phyloP scores from a whole-genome alignment of 1,140 invertebrate genomes.

The Bursaphelenchus mucronatus region DNA sequence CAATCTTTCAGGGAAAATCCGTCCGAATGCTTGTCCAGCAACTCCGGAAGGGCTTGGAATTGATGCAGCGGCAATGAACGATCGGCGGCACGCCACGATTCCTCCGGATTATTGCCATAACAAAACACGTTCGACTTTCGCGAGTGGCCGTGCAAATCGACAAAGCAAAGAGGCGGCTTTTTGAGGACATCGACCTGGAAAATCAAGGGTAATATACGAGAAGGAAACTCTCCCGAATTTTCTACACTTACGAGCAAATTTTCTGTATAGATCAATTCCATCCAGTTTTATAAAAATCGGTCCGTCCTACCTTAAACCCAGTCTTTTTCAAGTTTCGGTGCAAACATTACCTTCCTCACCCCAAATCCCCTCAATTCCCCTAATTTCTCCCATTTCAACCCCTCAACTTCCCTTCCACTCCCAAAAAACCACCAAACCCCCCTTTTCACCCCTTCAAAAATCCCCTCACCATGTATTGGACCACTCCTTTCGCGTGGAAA shows the following conservation, averaged over 20 bases:
- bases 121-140: slow-evolving; percentile 81
- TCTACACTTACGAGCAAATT: no score
- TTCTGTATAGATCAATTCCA: no score
- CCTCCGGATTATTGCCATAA: slow-evolving; percentile 73
- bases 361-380: no score
- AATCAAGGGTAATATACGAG: background rate
- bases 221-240: no score
- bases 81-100: slow-evolving; percentile 63
- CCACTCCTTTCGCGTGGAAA: slow-evolving; percentile 78
- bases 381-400: no score
- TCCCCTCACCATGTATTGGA: slow-evolving; percentile 52
- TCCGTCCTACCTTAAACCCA: no score
- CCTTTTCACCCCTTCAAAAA: background rate
- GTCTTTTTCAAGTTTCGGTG: no score
- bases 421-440: background rate
- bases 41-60: slow-evolving; percentile 61
- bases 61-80: slow-evolving; percentile 60
- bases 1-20: slow-evolving; percentile 73
- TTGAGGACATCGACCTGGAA: slow-evolving; percentile 46
- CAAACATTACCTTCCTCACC: no score
- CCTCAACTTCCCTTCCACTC: no score
- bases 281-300: no score
- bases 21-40: slow-evolving; percentile 65
- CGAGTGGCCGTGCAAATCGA: slow-evolving; percentile 85
- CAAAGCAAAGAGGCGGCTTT: slow-evolving; percentile 74